These are phyloP conservation scores for Malurus leucopterus DNA, from an alignment of 2,797 vertebrate species.

Conservation along the genomic window DNA sequence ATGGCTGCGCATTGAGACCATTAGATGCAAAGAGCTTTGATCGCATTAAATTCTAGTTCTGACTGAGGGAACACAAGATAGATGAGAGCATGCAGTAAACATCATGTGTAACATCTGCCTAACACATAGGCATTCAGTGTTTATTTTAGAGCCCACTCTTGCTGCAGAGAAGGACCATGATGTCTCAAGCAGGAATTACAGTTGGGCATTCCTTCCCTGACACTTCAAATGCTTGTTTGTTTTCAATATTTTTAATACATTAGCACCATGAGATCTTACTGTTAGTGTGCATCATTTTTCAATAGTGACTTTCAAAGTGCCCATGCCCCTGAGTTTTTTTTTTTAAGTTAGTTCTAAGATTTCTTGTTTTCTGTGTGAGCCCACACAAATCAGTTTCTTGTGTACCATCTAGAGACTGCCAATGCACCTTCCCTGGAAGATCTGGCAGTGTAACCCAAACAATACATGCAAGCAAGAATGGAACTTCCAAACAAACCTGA, in stretches of 20 bases:
- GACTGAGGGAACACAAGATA: background rate
- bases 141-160: background rate
- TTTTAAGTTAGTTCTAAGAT: background rate
- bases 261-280: background rate
- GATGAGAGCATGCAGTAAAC: background rate
- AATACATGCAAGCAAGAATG: background rate
- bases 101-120: background rate
- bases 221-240: background rate
- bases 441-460: background rate
- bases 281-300: background rate
- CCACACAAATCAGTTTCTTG: background rate
- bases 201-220: background rate
- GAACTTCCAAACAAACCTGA: background rate
- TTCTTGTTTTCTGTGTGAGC: background rate
- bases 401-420: accelerated
- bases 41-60: background rate
- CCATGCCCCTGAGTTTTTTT: accelerated
- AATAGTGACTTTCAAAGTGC: background rate
- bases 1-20: background rate
- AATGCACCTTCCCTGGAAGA: background rate
- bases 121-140: background rate
- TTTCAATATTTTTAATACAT: background rate
- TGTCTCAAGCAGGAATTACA: background rate
- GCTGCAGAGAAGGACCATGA: background rate
- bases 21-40: background rate